A percentile compares a stretch with the other conserved stretches of the same genome.
Evolutionary conservation across 2,113 vertebrate genomes (phyloP).

Genomic region (Drymodes brunneopygia): DNA sequence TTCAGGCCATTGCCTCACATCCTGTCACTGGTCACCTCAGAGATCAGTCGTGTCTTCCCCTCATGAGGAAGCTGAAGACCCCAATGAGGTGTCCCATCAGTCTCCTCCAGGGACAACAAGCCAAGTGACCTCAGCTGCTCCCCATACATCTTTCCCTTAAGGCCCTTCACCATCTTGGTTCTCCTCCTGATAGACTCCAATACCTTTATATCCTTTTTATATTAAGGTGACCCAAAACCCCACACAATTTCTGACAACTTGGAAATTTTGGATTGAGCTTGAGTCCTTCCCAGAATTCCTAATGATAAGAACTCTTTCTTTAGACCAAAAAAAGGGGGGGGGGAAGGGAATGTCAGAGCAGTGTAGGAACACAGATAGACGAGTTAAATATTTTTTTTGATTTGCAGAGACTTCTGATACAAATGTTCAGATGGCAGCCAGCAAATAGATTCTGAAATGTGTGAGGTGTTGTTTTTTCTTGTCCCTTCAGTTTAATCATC

Average conservation of each 20-base stretch:
- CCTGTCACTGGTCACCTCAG: neutral
- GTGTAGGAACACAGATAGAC: neutral
- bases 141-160: neutral
- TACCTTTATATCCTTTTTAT: neutral
- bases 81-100: neutral
- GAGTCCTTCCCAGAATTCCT: neutral
- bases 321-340: too few species aligned
- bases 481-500: neutral
- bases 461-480: neutral
- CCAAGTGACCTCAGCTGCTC: neutral
- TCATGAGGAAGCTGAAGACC: neutral
- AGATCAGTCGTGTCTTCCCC: neutral
- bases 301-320: neutral
- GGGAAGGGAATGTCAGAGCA: neutral
- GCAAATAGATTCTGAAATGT: neutral
- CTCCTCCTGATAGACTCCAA: neutral
- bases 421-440: neutral
- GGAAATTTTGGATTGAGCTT: neutral
- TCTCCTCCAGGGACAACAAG: neutral
- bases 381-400: slow-evolving; percentile 33
- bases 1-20: neutral
- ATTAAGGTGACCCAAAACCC: neutral
- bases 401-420: slow-evolving; percentile 4
- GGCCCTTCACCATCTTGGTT: neutral
- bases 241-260: neutral